Evolutionary conservation across 2,797 vertebrate genomes (phyloP), one percentile per base, ranked within the genome.

Genomic region (Phrynocephalus forsythii): DNA sequence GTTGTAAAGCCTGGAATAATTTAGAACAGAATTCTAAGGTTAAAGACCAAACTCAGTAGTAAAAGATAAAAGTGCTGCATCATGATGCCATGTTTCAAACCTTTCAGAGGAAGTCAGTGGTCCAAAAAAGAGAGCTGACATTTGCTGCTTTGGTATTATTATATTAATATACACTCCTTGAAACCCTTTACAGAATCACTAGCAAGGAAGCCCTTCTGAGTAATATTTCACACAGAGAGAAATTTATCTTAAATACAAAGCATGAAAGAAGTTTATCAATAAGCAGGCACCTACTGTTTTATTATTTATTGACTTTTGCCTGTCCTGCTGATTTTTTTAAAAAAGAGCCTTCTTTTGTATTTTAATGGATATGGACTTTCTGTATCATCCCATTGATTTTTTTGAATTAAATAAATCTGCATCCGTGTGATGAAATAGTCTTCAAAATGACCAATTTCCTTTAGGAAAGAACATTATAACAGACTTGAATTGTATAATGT

Each of bases 381-480:
- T 75, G 38, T 30, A 81, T 86, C 85, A 82, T 66, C 69, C n/a
- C 24, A 81, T 50, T 86, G 78, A 86, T 73, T 73, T 80, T 81
- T 86, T 50, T 63, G 63, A 72, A 63, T 81, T 80, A 48, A 81
- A 63, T 80, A 72, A 81, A 80, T 81, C 52, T 48, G 28, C 68
- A 86, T 48, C 30, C 30, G 13, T 66, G 56, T 75, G 79, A 73
- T 24, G 8, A 52, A 66, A 86, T 63, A 11, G 69, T 30, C 79
- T 48, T 48, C 24, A 69, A 72, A 48, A 20, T 75, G 26, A 48
- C 68, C 71, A 56, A 66, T 86, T 79, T 81, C 18, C 78, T 66
- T 81, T 63, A 48, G 56, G 69, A 50, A 87, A 75, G 69, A 75
- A 75, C 69, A 66, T 48, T 73, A 63, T 75, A 87, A 75, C n/a